These are phyloP conservation scores for Lycocorax pyrrhopterus DNA, from an alignment of 2,113 vertebrate genomes.

Conservation along the genomic window DNA sequence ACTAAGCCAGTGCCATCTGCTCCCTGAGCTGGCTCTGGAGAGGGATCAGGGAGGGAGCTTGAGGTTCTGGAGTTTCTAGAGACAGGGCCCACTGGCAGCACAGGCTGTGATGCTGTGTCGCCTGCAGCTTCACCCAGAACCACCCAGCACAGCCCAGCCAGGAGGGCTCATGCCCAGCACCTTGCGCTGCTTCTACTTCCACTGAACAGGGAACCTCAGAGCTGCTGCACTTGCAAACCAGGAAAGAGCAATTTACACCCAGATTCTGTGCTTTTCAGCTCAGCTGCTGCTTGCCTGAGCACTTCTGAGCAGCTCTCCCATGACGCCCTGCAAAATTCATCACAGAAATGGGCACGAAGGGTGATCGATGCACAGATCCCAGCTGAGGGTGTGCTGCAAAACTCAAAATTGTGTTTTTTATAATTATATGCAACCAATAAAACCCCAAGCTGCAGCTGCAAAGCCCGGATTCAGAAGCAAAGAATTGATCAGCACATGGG, in stretches of 20 bases:
- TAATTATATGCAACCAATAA: neutral
- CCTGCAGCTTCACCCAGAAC: neutral
- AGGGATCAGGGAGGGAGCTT: neutral
- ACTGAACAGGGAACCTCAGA: neutral
- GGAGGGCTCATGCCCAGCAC: neutral
- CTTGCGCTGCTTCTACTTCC: fast-evolving
- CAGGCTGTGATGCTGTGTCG: neutral
- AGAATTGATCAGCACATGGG: neutral
- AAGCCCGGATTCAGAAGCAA: neutral
- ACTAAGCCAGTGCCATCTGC: neutral
- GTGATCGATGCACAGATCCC: fast-evolving
- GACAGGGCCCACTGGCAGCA: neutral
- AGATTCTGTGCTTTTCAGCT: neutral
- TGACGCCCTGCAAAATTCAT: neutral
- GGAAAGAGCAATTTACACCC: neutral
- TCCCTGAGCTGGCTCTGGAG: neutral
- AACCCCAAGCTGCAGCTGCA: neutral
- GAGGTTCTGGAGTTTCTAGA: neutral
- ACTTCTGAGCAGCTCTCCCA: neutral
- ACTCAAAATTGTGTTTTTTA: neutral
- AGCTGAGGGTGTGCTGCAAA: neutral
- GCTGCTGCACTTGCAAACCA: neutral
- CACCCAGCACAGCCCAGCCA: neutral
- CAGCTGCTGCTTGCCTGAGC: neutral
- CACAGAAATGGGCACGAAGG: neutral